A percentile compares a stretch with the other conserved stretches of the same genome.
Conservation (phyloP, 2,797 vertebrate species). For the Falco biarmicus region DNA sequence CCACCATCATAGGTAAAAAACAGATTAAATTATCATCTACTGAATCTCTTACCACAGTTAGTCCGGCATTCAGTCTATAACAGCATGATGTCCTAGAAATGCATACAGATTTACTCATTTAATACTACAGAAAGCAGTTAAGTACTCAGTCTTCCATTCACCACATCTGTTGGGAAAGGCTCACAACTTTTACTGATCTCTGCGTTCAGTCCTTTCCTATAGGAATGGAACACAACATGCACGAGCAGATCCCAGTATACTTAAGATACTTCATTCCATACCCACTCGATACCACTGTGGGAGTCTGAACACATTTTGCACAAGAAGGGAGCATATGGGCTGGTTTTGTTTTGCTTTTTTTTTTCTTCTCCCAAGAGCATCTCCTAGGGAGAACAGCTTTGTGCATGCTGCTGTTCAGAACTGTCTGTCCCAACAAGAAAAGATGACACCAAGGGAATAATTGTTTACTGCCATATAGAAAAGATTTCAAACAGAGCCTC, state of each 20-base stretch:
- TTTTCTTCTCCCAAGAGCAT: background rate
- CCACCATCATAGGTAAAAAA: background rate
- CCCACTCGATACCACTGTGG: background rate
- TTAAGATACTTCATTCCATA: background rate
- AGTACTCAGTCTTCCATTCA: background rate
- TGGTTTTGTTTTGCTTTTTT: background rate
- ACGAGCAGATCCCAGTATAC: background rate
- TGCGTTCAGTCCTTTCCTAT: background rate
- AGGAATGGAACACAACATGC: background rate
- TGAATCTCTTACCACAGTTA: background rate
- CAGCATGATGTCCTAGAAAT: background rate
- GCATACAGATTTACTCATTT: background rate
- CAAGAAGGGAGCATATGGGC: slow-evolving; percentile 6
- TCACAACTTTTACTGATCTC: background rate
- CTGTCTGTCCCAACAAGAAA: background rate
- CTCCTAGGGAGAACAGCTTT: slow-evolving; percentile 10
- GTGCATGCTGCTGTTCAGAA: background rate
- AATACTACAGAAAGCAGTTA: background rate
- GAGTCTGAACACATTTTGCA: background rate
- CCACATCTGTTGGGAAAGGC: background rate
- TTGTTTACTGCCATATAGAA: background rate
- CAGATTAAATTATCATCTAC: background rate
- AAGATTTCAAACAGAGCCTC: background rate
- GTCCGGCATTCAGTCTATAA: background rate
- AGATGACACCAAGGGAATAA: background rate